Base-by-base conservation (phyloP, 2,888 invertebrate genomes). In the Drosophila paramelanica region DNA sequence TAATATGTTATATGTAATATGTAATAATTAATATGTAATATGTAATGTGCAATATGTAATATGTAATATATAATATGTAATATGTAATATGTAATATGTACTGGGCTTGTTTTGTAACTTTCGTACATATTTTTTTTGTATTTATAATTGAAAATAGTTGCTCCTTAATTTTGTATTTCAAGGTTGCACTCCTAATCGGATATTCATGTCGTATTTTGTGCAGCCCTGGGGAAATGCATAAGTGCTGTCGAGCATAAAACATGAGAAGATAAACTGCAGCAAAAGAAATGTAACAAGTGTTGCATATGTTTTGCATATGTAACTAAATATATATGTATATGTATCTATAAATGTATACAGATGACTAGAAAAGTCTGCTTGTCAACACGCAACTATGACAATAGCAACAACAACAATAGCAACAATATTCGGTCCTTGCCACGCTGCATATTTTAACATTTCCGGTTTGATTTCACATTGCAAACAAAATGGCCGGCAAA, bases 381-480 rank as follows among this genome's bases (percentile, higher is more conserved):
- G 88, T 81, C 78, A 80, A 77, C 84, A 79, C 67, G 52, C 57
- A 55, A 41, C 53, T 76, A 45, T 51, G 36, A 61, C 58, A 56
- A 51, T 33, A 57, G 23, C 50, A 58, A 14, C 25, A 36, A 14
- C 41, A 41, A 47, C 41, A 41, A 13, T 14, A 17, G n/a, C 38
- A 33, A 20, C 39, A 47, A 42, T 10, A 36, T 27, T 27, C 43
- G 61, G 70, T 55, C 38, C 41, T 47, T 53, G 77, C 55, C 65
- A 71, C 70, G 76, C 69, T 86, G 89, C 80, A 84, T 84, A 89
- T 86, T 89, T 86, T 52, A 79, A 69, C 89, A 89, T 79, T 77
- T 88, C 89, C 89, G 89, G 86, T 72, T 89, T 88, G 73, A 81
- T 89, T 89, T 87, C 86, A 89, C 61, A 82, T 70, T 85, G 79